Evolutionary conservation across 2,113 vertebrate genomes (phyloP).

Genomic region (Macquaria ambigua): DNA sequence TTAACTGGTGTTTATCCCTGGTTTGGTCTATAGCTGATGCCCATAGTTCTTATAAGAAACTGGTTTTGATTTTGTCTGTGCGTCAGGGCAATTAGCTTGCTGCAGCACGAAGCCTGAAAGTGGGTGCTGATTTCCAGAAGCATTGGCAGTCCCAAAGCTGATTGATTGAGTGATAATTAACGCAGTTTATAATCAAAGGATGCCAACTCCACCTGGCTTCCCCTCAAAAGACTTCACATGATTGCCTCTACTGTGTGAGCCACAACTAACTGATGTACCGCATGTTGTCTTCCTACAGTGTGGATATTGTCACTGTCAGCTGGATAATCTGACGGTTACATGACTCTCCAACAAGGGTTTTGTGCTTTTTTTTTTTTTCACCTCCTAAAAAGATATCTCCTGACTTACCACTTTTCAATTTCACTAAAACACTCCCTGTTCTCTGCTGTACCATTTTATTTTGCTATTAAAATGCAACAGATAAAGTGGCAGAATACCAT

Average conservation of each 20-base stretch:
- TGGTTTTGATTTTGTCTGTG: constrained; percentile 8
- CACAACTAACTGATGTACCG: background rate
- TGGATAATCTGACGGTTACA: background rate
- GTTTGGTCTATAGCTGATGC: background rate
- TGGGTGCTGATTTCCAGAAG: constrained; percentile 16
- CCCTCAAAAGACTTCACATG: constrained; percentile 22
- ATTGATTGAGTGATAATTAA: constrained; percentile 43
- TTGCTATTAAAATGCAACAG: background rate
- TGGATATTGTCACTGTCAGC: background rate
- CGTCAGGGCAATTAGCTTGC: constrained; percentile 9
- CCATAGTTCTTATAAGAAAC: constrained; percentile 7
- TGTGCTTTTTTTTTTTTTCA: background rate
- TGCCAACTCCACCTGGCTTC: constrained; percentile 24
- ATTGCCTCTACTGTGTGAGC: constrained; percentile 24
- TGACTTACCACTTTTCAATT: background rate
- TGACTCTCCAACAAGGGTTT: background rate
- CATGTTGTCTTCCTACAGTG: background rate
- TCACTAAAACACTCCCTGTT: background rate
- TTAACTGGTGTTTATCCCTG: background rate
- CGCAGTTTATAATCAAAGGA: constrained; percentile 35
- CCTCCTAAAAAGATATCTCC: background rate
- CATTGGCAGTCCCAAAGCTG: constrained; percentile 28
- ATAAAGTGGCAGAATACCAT: background rate
- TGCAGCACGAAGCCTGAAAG: constrained; percentile 6
- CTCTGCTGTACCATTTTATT: background rate